phyloP scores from a whole-genome alignment of 2,888 invertebrate species.

The Nemoura dubitans region DNA sequence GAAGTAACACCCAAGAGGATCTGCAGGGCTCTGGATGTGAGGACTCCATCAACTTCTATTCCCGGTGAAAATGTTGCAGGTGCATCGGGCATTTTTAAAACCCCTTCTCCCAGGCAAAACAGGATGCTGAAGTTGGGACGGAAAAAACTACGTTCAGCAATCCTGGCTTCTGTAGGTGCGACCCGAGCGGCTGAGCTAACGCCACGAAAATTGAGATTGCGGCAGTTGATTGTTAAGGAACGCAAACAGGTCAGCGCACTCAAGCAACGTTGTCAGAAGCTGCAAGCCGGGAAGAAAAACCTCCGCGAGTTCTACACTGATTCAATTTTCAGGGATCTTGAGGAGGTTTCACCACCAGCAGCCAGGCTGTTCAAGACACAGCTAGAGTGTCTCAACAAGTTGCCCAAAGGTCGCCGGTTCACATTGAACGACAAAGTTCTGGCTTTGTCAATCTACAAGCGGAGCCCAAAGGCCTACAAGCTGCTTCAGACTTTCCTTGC shows the following conservation, averaged over 20 bases:
- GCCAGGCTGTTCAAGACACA: conserved; percentile 25
- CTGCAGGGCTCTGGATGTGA: not conserved
- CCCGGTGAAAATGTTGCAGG: too few relatives aligned
- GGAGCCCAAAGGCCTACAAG: conserved; percentile 42
- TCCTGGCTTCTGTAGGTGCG: not conserved
- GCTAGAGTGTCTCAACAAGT: not conserved
- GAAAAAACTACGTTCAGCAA: not conserved
- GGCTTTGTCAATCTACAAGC: conserved; percentile 43
- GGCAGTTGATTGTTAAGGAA: not conserved
- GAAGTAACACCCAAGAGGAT: not conserved
- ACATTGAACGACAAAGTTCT: conserved; percentile 42
- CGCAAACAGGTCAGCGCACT: conserved; percentile 7
- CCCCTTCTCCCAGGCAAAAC: not conserved
- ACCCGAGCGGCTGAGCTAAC: not conserved
- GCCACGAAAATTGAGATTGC: not conserved
- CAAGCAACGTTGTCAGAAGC: not conserved
- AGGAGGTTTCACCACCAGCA: conserved; percentile 20
- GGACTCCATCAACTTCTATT: too few relatives aligned
- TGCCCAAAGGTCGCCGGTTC: conserved; percentile 30
- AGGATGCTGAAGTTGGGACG: not conserved
- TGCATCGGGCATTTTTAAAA: too few relatives aligned
- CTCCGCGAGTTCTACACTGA: not conserved
- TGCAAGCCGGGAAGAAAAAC: not conserved
- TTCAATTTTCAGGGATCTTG: not conserved
- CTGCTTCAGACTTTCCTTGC: conserved; percentile 36